Evolutionary conservation across 2,797 vertebrate species (phyloP).

Genomic region (Tokudaia muenninki): DNA sequence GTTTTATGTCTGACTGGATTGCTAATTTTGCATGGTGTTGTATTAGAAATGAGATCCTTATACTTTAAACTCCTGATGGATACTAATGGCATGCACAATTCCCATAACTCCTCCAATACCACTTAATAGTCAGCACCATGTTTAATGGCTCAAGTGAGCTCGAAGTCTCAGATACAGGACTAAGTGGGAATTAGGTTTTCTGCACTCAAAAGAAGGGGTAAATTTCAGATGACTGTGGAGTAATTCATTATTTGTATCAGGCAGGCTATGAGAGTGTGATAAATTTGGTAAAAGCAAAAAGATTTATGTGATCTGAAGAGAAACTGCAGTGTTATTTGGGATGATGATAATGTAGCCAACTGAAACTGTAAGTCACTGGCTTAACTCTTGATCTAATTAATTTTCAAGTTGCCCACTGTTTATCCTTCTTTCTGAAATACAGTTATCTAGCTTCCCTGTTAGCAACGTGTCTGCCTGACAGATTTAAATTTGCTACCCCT

Average conservation of each 20-base stretch:
- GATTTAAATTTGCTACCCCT: neutral
- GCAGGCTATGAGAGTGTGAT: conserved; percentile 60
- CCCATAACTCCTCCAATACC: conserved; percentile 15
- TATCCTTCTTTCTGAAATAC: conserved; percentile 56
- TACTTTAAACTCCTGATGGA: conserved; percentile 74
- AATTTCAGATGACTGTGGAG: conserved; percentile 58
- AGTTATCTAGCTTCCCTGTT: neutral
- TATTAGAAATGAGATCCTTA: conserved; percentile 70
- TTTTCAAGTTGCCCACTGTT: conserved; percentile 66
- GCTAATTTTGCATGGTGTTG: conserved; percentile 77
- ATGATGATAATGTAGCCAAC: conserved; percentile 73
- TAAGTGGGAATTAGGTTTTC: conserved; percentile 57
- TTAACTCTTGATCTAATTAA: conserved; percentile 72
- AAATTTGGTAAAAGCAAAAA: conserved; percentile 39
- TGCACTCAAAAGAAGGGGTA: conserved; percentile 39
- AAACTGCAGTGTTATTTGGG: neutral
- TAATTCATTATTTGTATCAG: conserved; percentile 52
- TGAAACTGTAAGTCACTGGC: conserved; percentile 63
- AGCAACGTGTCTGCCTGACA: neutral
- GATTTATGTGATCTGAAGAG: neutral
- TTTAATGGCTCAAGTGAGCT: conserved; percentile 64
- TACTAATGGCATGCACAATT: conserved; percentile 18
- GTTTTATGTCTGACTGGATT: conserved; percentile 67
- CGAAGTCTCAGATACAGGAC: conserved; percentile 42
- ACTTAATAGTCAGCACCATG: conserved; percentile 47